These are phyloP conservation scores for Drosophila orena DNA, from an alignment of 1,140 invertebrate species.

Conservation along the genomic window DNA sequence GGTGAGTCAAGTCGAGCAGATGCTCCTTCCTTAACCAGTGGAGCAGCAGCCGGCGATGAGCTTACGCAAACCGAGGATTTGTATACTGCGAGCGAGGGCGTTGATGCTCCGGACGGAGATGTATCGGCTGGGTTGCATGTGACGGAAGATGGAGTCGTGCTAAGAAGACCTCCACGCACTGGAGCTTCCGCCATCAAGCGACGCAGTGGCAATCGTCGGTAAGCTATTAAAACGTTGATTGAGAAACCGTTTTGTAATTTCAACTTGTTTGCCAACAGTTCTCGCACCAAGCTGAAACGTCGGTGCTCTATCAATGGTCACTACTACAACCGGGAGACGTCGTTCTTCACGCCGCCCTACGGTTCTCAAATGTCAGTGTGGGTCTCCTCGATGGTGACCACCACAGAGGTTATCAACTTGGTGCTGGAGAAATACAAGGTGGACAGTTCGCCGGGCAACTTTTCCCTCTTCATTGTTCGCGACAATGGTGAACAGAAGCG, in stretches of 20 bases:
- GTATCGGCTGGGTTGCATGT: constrained; percentile 76
- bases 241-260: no score
- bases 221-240: no score
- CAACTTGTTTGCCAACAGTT: constrained; percentile 79
- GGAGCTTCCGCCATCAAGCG: constrained; percentile 90
- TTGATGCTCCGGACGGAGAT: constrained; percentile 28
- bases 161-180: constrained; percentile 85
- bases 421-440: constrained; percentile 95
- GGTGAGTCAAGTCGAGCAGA: constrained; percentile 77
- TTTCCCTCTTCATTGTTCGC: constrained; percentile 92
- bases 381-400: constrained; percentile 92
- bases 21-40: constrained; percentile 73
- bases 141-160: constrained; percentile 80
- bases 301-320: constrained; percentile 95
- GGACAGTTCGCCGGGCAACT: constrained; percentile 91
- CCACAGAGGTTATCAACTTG: constrained; percentile 93
- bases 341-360: constrained; percentile 93
- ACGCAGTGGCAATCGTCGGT: constrained; percentile 88
- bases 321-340: constrained; percentile 94
- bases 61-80: constrained; percentile 76
- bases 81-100: constrained; percentile 63
- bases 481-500: constrained; percentile 93
- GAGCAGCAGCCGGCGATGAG: constrained; percentile 78
- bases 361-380: constrained; percentile 94
- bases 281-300: constrained; percentile 89